These are phyloP conservation scores for Drosophila picticornis DNA, from an alignment of 2,888 invertebrate genomes.

Conservation along the genomic window DNA sequence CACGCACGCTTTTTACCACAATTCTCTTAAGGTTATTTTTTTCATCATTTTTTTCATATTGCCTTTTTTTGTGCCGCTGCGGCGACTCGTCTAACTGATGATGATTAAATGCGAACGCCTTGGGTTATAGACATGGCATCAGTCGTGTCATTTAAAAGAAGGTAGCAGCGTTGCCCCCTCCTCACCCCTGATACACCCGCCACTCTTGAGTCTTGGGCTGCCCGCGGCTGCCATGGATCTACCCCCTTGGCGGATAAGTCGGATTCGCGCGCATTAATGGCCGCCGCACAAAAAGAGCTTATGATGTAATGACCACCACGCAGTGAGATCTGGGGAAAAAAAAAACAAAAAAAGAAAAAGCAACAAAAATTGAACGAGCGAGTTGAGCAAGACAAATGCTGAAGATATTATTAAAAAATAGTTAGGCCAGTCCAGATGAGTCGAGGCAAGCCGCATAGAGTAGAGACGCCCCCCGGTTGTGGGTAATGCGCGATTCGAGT, in stretches of 20 bases:
- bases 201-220: neutral
- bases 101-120: slow-evolving; percentile 83
- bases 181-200: neutral
- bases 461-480: slow-evolving; percentile 36
- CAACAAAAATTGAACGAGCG: slow-evolving; percentile 44
- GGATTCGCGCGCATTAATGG: slow-evolving; percentile 79
- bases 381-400: slow-evolving; percentile 78
- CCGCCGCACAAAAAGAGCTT: slow-evolving; percentile 71
- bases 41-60: slow-evolving; percentile 27
- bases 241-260: slow-evolving; percentile 55
- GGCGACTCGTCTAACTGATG: slow-evolving; percentile 79
- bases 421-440: slow-evolving; percentile 54
- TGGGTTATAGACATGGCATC: slow-evolving; percentile 82
- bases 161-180: slow-evolving; percentile 60
- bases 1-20: slow-evolving; percentile 77
- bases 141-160: slow-evolving; percentile 82
- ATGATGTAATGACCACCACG: slow-evolving; percentile 78
- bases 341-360: slow-evolving; percentile 27
- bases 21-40: slow-evolving; percentile 65
- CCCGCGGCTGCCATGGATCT: slow-evolving; percentile 24
- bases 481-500: neutral
- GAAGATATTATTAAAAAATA: slow-evolving; percentile 80
- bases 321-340: slow-evolving; percentile 16
- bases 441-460: slow-evolving; percentile 3
- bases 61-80: slow-evolving; percentile 35